phyloP scores from a whole-genome alignment of 2,797 vertebrate species.

The Parambassis ranga region DNA sequence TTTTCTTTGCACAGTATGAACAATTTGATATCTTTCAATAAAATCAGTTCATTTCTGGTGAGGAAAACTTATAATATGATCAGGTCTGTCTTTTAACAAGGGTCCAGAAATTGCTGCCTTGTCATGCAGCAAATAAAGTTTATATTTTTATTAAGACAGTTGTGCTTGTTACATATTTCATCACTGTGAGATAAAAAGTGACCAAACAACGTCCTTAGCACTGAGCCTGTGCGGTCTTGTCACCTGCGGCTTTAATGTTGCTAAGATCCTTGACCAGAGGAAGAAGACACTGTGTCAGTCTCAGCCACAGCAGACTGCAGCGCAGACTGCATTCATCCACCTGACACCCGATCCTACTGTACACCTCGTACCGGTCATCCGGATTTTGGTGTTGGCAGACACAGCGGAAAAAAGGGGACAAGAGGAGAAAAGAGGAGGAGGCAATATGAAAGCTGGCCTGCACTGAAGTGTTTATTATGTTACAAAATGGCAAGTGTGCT shows the following conservation, averaged over 20 bases:
- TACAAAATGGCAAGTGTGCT: constrained; percentile 42
- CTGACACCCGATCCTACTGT: constrained; percentile 70
- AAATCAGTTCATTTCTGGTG: not conserved
- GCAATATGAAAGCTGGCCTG: constrained; percentile 41
- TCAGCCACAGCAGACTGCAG: constrained; percentile 41
- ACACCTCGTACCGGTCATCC: constrained; percentile 63
- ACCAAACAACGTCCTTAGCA: constrained; percentile 43
- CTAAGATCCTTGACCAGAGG: constrained; percentile 29
- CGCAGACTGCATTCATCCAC: constrained; percentile 38
- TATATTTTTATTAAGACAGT: constrained; percentile 17
- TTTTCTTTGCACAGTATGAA: no score
- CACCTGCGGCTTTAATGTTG: constrained; percentile 59
- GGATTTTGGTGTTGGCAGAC: constrained; percentile 74
- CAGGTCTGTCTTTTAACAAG: not conserved
- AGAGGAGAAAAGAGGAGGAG: constrained; percentile 44
- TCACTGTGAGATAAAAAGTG: constrained; percentile 40
- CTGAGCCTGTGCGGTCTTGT: constrained; percentile 44
- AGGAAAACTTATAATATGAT: not conserved
- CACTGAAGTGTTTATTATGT: constrained; percentile 50
- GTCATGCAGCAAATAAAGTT: not conserved
- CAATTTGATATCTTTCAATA: no score
- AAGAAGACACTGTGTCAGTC: constrained; percentile 45
- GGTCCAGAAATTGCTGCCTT: not conserved
- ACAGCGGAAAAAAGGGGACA: constrained; percentile 73
- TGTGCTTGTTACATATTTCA: constrained; percentile 7